Evolutionary conservation across 2,888 invertebrate species (phyloP).

Genomic region (Drosophila mercatorum): DNA sequence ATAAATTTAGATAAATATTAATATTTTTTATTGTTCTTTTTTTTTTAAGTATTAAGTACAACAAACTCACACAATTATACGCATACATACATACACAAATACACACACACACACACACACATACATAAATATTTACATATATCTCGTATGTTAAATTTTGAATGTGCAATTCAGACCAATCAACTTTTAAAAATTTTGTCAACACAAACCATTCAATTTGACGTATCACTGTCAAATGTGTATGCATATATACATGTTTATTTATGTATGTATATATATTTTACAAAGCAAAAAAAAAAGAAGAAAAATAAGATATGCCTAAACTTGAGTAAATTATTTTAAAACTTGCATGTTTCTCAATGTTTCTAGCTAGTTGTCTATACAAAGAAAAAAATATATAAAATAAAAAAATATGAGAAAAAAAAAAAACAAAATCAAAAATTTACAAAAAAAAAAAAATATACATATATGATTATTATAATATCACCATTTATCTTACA

Average conservation of each 20-base stretch:
- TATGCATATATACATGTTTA: conserved; percentile 11
- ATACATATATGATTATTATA: conserved; percentile 36
- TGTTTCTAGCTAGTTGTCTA: conserved; percentile 82
- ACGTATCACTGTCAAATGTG: conserved; percentile 28
- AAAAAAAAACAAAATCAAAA: conserved; percentile 54
- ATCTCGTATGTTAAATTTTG: conserved; percentile 42
- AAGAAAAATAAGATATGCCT: conserved; percentile 45
- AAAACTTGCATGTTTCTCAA: conserved; percentile 85
- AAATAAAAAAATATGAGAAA: conserved; percentile 32
- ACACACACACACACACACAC: conserved; percentile 15
- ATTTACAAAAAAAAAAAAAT: conserved; percentile 19
- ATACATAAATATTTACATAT: conserved; percentile 41
- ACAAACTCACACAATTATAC: conserved; percentile 39
- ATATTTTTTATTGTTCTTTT: conserved; percentile 63
- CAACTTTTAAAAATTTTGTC: conserved; percentile 35
- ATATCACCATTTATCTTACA: conserved; percentile 58
- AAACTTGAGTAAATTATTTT: conserved; percentile 74
- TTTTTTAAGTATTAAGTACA: conserved; percentile 56
- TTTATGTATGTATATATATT: conserved; percentile 16
- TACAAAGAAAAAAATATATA: conserved; percentile 36
- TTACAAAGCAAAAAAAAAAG: conserved; percentile 12
- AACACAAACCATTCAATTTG: conserved; percentile 37
- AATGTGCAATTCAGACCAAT: conserved; percentile 30
- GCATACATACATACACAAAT: conserved; percentile 35
- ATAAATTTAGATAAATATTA: conserved; percentile 57